phyloP scores from a whole-genome alignment of 2,113 vertebrate genomes.

The Megaceryle maxima region DNA sequence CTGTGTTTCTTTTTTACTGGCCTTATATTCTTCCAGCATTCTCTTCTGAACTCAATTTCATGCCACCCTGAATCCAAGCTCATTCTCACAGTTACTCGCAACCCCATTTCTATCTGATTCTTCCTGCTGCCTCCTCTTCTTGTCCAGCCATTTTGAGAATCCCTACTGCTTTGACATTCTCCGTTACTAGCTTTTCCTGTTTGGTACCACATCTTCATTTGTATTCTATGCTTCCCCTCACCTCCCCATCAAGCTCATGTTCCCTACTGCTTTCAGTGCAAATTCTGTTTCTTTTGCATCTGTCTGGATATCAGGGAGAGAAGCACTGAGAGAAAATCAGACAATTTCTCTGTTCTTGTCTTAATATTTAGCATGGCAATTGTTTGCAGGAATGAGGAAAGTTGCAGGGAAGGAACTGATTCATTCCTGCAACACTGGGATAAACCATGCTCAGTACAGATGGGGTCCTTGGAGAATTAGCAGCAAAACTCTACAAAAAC shows the following conservation, averaged over 20 bases:
- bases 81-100: neutral
- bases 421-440: neutral
- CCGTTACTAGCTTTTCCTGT: neutral
- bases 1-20: neutral
- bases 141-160: neutral
- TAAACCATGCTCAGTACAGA: neutral
- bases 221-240: neutral
- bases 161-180: neutral
- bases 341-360: neutral
- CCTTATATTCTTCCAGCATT: neutral
- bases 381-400: neutral
- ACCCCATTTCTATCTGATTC: neutral
- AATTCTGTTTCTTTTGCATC: neutral
- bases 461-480: neutral
- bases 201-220: neutral
- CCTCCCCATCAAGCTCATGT: neutral
- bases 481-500: neutral
- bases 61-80: neutral
- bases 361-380: neutral
- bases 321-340: neutral
- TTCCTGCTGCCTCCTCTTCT: neutral
- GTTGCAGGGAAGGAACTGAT: neutral
- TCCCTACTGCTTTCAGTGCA: neutral
- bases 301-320: neutral
- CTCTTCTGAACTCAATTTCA: neutral